Evolutionary conservation across 1,140 invertebrate species (phyloP).

Genomic region (Copidosoma floridanum): DNA sequence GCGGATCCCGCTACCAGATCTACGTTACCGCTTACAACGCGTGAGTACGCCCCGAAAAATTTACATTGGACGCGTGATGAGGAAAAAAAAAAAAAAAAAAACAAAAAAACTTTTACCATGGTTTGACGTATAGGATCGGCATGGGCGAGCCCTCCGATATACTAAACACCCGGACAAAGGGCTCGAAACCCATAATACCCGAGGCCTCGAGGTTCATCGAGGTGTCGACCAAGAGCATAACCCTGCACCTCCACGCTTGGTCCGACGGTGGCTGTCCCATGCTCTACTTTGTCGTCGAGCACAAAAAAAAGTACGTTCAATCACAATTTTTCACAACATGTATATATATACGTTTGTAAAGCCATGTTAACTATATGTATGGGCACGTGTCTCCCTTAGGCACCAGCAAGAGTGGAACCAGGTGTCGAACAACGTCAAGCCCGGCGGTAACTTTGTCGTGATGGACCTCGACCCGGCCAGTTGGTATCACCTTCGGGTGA

Average conservation of each 20-base stretch:
- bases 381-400: conserved; percentile 53
- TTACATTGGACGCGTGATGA: too few species aligned
- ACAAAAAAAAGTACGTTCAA: conserved; percentile 81
- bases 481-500: conserved; percentile 89
- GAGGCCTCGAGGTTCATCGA: conserved; percentile 87
- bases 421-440: conserved; percentile 89
- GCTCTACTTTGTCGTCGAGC: conserved; percentile 92
- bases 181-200: conserved; percentile 86
- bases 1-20: conserved; percentile 88
- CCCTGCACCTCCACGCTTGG: conserved; percentile 89
- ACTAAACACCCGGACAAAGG: conserved; percentile 81
- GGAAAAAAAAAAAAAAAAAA: too few species aligned
- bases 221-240: conserved; percentile 87
- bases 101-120: too few species aligned
- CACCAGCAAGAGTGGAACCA: conserved; percentile 86
- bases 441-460: conserved; percentile 86
- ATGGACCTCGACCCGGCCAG: conserved; percentile 88
- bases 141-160: conserved; percentile 85
- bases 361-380: too few species aligned
- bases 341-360: too few species aligned
- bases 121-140: conserved; percentile 72
- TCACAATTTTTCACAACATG: too few species aligned
- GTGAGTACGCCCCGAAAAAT: conserved; percentile 60
- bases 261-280: conserved; percentile 93
- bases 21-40: conserved; percentile 89